Percentiles rank a stretch among this genome's conserved stretches.
These are phyloP conservation scores for Hassar affinis DNA, from an alignment of 2,113 vertebrate species.

Conservation along the genomic window DNA sequence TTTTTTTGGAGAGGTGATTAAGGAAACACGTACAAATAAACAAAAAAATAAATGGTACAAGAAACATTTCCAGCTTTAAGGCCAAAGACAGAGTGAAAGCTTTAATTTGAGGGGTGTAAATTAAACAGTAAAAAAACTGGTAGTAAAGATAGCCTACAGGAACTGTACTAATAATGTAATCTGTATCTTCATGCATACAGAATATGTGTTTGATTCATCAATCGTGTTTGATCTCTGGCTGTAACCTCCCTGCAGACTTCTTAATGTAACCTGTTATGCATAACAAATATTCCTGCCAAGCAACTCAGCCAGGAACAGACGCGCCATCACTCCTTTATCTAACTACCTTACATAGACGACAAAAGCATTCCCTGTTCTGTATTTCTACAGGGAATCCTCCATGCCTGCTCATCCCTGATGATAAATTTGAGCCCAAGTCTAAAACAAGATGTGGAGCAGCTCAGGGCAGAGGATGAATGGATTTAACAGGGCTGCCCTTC, in stretches of 20 bases:
- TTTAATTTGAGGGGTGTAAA: constrained; percentile 4
- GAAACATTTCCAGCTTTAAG: background rate
- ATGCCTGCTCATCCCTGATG: constrained; percentile 19
- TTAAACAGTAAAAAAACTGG: background rate
- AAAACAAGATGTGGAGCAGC: constrained; percentile 43
- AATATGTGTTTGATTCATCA: constrained; percentile 28
- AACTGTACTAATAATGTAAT: constrained; percentile 1
- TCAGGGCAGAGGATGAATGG: constrained; percentile 42
- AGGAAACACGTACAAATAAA: background rate
- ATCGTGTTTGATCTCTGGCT: constrained; percentile 19
- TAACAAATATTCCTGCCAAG: constrained; percentile 35
- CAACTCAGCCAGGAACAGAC: constrained; percentile 9
- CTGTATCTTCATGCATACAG: constrained; percentile 19
- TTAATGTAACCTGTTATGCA: constrained; percentile 34
- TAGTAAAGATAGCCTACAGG: constrained; percentile 12
- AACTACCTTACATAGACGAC: constrained; percentile 18
- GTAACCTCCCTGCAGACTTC: constrained; percentile 21
- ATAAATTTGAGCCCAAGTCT: constrained; percentile 41
- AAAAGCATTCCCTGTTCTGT: constrained; percentile 29
- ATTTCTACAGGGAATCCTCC: constrained; percentile 14
- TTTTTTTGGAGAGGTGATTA: background rate
- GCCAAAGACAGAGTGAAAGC: no score
- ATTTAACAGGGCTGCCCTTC: constrained; percentile 34
- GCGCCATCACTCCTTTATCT: constrained; percentile 23
- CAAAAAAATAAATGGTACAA: background rate